phyloP scores from a whole-genome alignment of 2,888 invertebrate species.

The Venusia cambrica region DNA sequence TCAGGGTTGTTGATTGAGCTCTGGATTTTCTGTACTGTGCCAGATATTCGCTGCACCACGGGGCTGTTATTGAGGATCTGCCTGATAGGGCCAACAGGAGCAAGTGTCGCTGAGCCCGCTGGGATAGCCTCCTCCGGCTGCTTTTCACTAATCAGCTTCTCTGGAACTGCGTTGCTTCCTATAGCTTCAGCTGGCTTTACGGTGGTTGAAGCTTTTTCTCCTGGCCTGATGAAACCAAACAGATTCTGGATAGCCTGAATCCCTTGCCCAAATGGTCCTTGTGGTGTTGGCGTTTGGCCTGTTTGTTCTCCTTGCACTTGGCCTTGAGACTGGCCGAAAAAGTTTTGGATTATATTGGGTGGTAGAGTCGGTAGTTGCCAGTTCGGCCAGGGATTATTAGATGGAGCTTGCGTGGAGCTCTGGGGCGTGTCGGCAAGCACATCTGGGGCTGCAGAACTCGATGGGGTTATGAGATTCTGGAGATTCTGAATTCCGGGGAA shows the following conservation, averaged over 20 bases:
- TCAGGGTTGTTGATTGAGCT: slow-evolving; percentile 42
- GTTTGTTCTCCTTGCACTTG: too few relatives aligned
- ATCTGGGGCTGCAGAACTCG: slow-evolving; percentile 3
- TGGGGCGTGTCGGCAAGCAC: slow-evolving; percentile 20
- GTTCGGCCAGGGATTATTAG: background rate
- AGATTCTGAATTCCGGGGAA: background rate
- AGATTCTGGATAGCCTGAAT: background rate
- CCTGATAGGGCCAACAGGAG: slow-evolving; percentile 40
- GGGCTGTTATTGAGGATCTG: slow-evolving; percentile 48
- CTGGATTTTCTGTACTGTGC: slow-evolving; percentile 37
- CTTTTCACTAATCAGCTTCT: slow-evolving; percentile 11
- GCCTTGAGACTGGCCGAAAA: background rate
- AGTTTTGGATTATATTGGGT: background rate
- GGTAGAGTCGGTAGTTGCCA: slow-evolving; percentile 6
- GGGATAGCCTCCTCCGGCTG: slow-evolving; percentile 9
- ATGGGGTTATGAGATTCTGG: background rate
- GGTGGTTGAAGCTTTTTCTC: background rate
- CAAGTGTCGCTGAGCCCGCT: slow-evolving; percentile 21
- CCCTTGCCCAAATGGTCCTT: background rate
- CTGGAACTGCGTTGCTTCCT: slow-evolving; percentile 7
- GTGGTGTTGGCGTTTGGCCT: background rate
- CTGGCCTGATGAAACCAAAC: background rate
- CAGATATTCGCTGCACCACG: slow-evolving; percentile 37
- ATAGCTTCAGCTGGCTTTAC: background rate
- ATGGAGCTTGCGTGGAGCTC: slow-evolving; percentile 3